Conservation (phyloP, 2,797 vertebrate species). For the Huso huso region DNA sequence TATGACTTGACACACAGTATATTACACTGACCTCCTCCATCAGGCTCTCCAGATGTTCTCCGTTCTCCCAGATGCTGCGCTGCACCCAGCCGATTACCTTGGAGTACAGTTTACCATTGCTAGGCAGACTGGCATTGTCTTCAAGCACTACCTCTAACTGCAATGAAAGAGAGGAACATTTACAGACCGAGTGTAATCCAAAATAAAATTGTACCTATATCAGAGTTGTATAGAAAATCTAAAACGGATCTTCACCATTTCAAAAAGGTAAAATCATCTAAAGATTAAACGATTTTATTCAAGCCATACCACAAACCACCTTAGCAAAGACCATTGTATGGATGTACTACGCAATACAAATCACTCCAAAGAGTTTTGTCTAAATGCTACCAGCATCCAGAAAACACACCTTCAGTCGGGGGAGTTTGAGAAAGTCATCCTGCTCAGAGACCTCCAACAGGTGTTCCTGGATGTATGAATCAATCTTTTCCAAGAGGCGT, state of each 20-base stretch:
- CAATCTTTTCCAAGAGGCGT: conserved; percentile 82
- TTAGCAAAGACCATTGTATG: too few relatives aligned
- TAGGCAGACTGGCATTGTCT: conserved; percentile 89
- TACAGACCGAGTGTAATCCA: too few relatives aligned
- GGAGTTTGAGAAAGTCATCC: conserved; percentile 96
- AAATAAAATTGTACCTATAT: too few relatives aligned
- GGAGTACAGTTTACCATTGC: conserved; percentile 93
- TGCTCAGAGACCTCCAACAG: conserved; percentile 89
- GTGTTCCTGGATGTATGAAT: conserved; percentile 90
- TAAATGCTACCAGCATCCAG: conserved; percentile 10
- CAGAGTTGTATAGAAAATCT: too few relatives aligned
- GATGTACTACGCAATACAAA: not conserved
- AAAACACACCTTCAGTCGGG: conserved; percentile 81
- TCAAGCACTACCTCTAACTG: conserved; percentile 97
- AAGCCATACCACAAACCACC: too few relatives aligned
- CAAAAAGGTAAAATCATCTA: too few relatives aligned
- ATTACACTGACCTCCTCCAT: conserved; percentile 95
- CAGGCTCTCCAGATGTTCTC: conserved; percentile 85
- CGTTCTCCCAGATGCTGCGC: conserved; percentile 93
- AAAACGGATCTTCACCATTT: too few relatives aligned
- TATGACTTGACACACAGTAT: conserved; percentile 17
- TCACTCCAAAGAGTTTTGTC: conserved; percentile 3
- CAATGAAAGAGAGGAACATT: not conserved
- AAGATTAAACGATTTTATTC: too few relatives aligned
- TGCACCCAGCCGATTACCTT: conserved; percentile 99